Conservation (phyloP, 2,113 vertebrate species). For the Calyptomena viridis region DNA sequence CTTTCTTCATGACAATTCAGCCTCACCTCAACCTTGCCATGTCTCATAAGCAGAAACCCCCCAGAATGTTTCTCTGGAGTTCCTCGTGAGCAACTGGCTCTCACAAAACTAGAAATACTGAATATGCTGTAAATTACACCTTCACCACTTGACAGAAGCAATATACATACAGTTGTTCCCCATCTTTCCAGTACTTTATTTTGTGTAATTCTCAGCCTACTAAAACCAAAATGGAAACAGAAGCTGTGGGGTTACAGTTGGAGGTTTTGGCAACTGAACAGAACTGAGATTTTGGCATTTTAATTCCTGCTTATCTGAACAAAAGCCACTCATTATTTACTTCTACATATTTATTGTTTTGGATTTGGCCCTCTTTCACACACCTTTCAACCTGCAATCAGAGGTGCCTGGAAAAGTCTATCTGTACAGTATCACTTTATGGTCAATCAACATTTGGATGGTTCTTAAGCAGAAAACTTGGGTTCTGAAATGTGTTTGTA, state of each 20-base stretch:
- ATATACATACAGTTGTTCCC: neutral
- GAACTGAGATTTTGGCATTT: neutral
- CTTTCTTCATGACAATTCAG: neutral
- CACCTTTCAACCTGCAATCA: neutral
- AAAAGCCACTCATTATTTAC: neutral
- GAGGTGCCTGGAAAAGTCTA: neutral
- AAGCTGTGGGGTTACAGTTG: neutral
- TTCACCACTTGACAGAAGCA: neutral
- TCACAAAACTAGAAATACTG: neutral
- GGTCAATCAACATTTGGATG: neutral
- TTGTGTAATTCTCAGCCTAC: neutral
- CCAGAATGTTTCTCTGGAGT: neutral
- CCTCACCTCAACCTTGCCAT: neutral
- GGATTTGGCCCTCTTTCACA: neutral
- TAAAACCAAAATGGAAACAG: neutral
- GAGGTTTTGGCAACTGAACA: neutral
- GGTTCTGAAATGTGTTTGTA: neutral
- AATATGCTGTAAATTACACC: neutral
- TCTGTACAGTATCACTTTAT: neutral
- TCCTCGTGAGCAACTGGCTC: neutral
- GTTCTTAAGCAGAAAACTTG: neutral
- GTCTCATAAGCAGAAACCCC: neutral
- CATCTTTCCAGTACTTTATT: neutral
- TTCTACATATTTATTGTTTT: accelerated
- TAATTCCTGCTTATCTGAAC: neutral